These are phyloP conservation scores for Falco columbarius DNA, from an alignment of 2,797 vertebrate species.

Conservation along the genomic window DNA sequence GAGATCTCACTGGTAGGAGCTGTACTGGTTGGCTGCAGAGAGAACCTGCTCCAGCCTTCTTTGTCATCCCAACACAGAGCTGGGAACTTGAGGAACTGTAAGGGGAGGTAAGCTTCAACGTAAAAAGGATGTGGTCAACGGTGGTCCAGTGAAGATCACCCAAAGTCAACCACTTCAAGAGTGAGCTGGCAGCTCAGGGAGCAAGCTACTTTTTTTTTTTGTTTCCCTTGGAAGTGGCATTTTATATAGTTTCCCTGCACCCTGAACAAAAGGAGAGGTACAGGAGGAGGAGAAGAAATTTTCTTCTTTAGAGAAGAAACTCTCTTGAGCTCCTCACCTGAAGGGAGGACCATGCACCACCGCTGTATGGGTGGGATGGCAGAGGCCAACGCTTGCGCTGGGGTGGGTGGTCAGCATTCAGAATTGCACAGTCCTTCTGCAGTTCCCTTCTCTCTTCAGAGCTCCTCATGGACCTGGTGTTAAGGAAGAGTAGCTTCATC, in stretches of 20 bases:
- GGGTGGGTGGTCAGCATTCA: not conserved
- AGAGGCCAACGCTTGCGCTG: not conserved
- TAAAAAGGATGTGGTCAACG: not conserved
- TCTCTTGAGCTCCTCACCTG: not conserved
- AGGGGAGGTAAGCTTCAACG: fast-evolving
- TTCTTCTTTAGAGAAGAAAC: not conserved
- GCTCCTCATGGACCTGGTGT: fast-evolving
- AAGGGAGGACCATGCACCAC: fast-evolving
- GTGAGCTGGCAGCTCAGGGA: not conserved
- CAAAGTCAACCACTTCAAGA: not conserved
- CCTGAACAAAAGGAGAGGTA: not conserved
- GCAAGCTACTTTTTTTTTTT: not conserved
- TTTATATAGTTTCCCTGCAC: not conserved
- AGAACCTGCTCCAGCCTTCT: not conserved
- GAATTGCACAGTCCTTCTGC: not conserved
- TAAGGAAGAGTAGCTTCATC: not conserved
- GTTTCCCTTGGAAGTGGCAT: not conserved
- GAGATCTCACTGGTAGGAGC: not conserved
- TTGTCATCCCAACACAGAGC: not conserved
- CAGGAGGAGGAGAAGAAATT: not conserved
- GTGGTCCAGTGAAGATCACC: not conserved
- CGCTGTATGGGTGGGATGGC: fast-evolving
- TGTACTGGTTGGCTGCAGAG: not conserved
- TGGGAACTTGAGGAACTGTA: not conserved
- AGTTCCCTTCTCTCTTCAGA: not conserved